Evolutionary conservation across 1,140 invertebrate genomes (phyloP).

Genomic region (Wasmannia auropunctata): DNA sequence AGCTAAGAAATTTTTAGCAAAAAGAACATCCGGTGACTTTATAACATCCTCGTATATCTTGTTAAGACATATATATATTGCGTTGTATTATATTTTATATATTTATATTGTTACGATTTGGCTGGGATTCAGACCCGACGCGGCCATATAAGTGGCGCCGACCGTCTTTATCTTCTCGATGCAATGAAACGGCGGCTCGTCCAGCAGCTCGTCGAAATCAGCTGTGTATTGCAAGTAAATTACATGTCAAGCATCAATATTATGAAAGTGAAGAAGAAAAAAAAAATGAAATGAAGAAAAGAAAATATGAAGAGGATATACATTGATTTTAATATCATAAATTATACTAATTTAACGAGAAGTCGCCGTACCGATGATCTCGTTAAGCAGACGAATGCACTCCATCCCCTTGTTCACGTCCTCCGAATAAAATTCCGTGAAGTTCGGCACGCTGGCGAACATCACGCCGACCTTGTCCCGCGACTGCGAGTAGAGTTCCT

Average conservation of each 20-base stretch:
- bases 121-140: conserved; percentile 96
- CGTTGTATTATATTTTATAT: neutral
- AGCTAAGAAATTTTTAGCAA: neutral
- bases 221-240: conserved; percentile 84
- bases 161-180: conserved; percentile 99
- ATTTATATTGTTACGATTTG: conserved; percentile 86
- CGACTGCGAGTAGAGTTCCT: conserved; percentile 98
- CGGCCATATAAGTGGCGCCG: conserved; percentile 99
- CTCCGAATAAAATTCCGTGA: conserved; percentile 99
- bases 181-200: conserved; percentile 94
- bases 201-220: conserved; percentile 96
- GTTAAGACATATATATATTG: neutral
- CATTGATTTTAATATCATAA: neutral
- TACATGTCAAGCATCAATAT: neutral
- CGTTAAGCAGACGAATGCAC: conserved; percentile 98
- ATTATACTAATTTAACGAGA: neutral
- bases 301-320: neutral
- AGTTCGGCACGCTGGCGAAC: conserved; percentile 99
- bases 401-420: conserved; percentile 98
- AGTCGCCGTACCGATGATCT: conserved; percentile 95
- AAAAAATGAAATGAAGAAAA: neutral
- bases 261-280: too few species aligned
- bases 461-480: conserved; percentile 97
- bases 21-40: neutral
- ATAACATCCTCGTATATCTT: neutral